These are phyloP conservation scores for Crossaster papposus DNA, from an alignment of 53 echinoderm and acorn worm species.

Conservation along the genomic window DNA sequence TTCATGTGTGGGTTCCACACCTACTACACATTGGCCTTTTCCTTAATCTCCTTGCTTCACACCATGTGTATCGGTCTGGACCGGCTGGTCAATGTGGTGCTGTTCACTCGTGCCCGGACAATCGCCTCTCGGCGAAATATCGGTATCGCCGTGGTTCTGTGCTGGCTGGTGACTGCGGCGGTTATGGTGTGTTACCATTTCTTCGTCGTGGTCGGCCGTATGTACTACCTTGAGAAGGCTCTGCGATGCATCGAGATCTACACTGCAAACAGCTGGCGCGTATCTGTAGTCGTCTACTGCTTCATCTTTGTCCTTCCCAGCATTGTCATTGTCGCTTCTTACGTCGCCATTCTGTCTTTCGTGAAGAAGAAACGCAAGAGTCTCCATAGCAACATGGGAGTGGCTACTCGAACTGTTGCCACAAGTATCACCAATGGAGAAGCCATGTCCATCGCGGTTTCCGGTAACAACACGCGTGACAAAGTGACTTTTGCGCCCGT, in stretches of 20 bases:
- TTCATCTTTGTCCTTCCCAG: conserved; percentile 56
- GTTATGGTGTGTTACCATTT: conserved; percentile 43
- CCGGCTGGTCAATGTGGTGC: conserved; percentile 48
- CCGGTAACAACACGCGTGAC: neutral
- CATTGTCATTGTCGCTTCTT: conserved; percentile 53
- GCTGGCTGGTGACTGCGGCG: conserved; percentile 24
- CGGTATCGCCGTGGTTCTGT: conserved; percentile 32
- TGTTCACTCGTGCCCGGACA: conserved; percentile 30
- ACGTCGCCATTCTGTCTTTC: conserved; percentile 40
- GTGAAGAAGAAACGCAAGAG: conserved; percentile 40
- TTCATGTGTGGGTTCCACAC: conserved; percentile 43
- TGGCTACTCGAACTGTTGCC: neutral
- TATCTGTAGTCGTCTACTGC: conserved; percentile 38
- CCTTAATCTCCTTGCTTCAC: conserved; percentile 44
- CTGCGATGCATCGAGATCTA: conserved; percentile 40
- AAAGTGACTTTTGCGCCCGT: conserved; percentile 2
- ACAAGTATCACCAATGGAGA: neutral
- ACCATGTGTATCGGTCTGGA: conserved; percentile 61
- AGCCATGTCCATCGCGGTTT: neutral
- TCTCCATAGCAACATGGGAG: conserved; percentile 14
- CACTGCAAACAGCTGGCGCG: neutral
- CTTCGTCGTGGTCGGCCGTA: conserved; percentile 28
- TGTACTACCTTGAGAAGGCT: conserved; percentile 53
- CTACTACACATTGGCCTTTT: conserved; percentile 50
- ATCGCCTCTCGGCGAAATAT: conserved; percentile 37